Percentiles rank a stretch among this genome's conserved stretches.
These are phyloP conservation scores for Oxygymnocypris stewartii DNA, from an alignment of 2,113 vertebrate species.

Conservation along the genomic window DNA sequence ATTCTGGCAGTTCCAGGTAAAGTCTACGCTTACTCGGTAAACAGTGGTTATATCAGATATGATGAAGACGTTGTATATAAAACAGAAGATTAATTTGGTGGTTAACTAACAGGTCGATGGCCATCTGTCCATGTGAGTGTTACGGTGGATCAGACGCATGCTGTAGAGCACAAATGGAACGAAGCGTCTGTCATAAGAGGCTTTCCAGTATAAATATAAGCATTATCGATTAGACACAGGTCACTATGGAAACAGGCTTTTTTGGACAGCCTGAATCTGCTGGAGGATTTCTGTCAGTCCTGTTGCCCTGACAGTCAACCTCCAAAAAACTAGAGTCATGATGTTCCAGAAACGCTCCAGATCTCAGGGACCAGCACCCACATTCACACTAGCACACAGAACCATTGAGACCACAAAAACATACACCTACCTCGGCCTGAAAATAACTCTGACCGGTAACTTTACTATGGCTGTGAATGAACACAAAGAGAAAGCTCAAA, in stretches of 20 bases:
- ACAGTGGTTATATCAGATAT: slow-evolving; percentile 24
- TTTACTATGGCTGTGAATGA: no score
- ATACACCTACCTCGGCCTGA: no score
- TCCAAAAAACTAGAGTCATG: no score
- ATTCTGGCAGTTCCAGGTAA: slow-evolving; percentile 5
- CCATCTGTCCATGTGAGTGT: slow-evolving; percentile 50
- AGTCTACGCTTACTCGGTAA: background rate
- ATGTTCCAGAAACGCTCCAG: no score
- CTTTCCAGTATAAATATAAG: slow-evolving; percentile 30
- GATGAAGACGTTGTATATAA: slow-evolving; percentile 18
- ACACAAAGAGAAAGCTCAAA: no score
- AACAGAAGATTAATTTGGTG: slow-evolving; percentile 51
- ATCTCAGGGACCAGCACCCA: no score
- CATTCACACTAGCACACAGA: no score
- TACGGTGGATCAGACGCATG: background rate
- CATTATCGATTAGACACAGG: background rate
- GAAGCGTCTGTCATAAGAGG: background rate
- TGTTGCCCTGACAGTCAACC: no score
- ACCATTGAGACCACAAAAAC: no score
- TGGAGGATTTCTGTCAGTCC: no score
- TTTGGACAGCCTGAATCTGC: background rate
- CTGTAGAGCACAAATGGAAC: slow-evolving; percentile 26
- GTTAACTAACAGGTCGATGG: slow-evolving; percentile 53
- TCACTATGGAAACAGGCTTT: slow-evolving; percentile 30
- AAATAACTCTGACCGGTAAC: no score